Evolutionary conservation across 1,140 invertebrate genomes (phyloP).

Genomic region (Drosophila subpulchrella): DNA sequence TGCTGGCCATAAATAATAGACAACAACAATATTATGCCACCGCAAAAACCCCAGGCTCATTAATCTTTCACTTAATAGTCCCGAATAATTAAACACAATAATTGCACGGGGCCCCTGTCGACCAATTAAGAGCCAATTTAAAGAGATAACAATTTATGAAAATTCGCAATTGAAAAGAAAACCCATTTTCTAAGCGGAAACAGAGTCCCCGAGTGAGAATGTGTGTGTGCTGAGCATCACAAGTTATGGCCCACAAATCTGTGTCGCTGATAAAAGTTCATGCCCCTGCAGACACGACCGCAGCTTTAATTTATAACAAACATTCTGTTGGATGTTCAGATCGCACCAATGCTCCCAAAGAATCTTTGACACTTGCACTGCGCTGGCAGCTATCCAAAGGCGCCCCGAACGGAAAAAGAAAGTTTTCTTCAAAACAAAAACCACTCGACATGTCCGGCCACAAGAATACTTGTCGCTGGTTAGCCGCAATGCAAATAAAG

Average conservation of each 20-base stretch:
- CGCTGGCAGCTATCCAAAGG: constrained; percentile 27
- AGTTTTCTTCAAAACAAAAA: constrained; percentile 52
- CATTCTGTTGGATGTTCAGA: constrained; percentile 10
- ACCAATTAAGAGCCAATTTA: constrained; percentile 47
- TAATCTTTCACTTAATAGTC: constrained; percentile 57
- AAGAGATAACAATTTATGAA: constrained; percentile 49
- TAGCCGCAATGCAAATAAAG: constrained; percentile 53
- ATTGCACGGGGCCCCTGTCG: constrained; percentile 23
- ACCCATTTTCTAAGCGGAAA: constrained; percentile 27
- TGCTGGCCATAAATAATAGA: constrained; percentile 40
- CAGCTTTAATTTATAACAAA: constrained; percentile 57
- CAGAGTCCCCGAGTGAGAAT: not conserved
- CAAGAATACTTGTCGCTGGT: constrained; percentile 50
- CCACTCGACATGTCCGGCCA: constrained; percentile 48
- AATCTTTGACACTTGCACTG: constrained; percentile 50
- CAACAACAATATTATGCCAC: constrained; percentile 40
- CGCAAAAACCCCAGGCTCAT: constrained; percentile 50
- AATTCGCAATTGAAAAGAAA: constrained; percentile 40
- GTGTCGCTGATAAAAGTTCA: constrained; percentile 37
- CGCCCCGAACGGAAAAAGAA: constrained; percentile 21
- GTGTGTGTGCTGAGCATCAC: not conserved
- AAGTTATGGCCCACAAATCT: constrained; percentile 35
- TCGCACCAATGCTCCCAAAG: not conserved
- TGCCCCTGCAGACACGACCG: constrained; percentile 35
- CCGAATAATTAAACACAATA: constrained; percentile 48